Conservation (phyloP, 1,140 invertebrate genomes). For the Chrysomallon squamiferum region DNA sequence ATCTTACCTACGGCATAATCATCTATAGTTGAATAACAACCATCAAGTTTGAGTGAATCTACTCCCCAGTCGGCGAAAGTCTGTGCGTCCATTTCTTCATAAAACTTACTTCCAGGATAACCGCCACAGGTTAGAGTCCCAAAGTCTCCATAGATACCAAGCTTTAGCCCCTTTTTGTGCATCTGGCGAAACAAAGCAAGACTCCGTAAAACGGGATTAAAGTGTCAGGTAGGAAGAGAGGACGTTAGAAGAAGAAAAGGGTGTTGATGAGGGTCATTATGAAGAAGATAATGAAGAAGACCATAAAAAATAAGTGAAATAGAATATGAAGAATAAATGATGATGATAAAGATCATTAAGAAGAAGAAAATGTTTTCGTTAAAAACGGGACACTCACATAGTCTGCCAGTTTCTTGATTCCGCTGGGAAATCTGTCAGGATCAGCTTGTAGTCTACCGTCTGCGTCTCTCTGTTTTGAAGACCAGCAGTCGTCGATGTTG, state of each 20-base stretch:
- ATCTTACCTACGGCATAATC: conserved; percentile 15
- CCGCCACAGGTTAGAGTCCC: conserved; percentile 93
- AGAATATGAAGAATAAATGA: too few relatives aligned
- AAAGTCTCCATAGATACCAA: conserved; percentile 97
- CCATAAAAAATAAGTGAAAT: too few relatives aligned
- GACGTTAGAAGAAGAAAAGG: too few relatives aligned
- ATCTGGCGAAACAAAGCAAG: conserved; percentile 75
- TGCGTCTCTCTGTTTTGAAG: conserved; percentile 78
- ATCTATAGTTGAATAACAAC: conserved; percentile 80
- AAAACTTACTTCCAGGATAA: conserved; percentile 90
- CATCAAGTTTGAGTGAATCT: conserved; percentile 96
- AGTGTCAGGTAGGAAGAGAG: too few relatives aligned
- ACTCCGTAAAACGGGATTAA: too few relatives aligned
- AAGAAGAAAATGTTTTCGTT: too few relatives aligned
- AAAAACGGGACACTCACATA: conserved; percentile 87
- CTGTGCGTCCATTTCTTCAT: conserved; percentile 84
- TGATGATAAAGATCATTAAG: too few relatives aligned
- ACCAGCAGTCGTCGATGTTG: conserved; percentile 96
- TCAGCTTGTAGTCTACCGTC: conserved; percentile 83
- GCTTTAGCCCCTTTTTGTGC: conserved; percentile 90
- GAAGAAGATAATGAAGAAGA: too few relatives aligned
- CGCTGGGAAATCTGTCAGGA: conserved; percentile 85
- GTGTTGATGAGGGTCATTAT: too few relatives aligned
- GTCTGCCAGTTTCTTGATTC: conserved; percentile 87
- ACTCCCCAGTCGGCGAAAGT: conserved; percentile 97